Conservation (phyloP, 2,888 invertebrate species). For the Drosophila ezoana region DNA sequence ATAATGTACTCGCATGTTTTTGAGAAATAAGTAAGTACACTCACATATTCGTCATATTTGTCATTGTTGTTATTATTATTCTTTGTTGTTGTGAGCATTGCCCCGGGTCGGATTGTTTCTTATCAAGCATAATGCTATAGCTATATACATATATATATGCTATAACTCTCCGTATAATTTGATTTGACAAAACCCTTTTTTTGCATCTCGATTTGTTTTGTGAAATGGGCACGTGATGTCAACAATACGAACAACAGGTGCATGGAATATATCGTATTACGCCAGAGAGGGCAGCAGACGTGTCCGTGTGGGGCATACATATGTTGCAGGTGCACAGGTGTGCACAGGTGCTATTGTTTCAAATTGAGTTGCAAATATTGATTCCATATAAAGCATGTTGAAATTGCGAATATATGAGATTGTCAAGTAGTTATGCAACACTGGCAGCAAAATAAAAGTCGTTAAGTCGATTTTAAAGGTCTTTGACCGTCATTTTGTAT, state of each 20-base stretch:
- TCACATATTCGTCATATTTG: constrained; percentile 14
- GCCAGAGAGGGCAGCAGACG: constrained; percentile 18
- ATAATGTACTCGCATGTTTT: constrained; percentile 27
- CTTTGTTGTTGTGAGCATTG: constrained; percentile 31
- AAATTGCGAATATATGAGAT: constrained; percentile 2
- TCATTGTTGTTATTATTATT: constrained; percentile 15
- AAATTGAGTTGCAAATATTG: constrained; percentile 45
- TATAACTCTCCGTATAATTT: not conserved
- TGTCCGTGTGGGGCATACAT: constrained; percentile 19
- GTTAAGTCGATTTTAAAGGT: not conserved
- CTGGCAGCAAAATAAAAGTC: not conserved
- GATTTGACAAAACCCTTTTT: not conserved
- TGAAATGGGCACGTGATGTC: constrained; percentile 13
- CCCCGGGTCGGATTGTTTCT: constrained; percentile 28
- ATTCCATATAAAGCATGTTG: not conserved
- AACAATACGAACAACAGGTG: constrained; percentile 14
- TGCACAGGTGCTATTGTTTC: constrained; percentile 5
- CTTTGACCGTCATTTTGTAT: too few species aligned
- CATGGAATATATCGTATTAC: constrained; percentile 17
- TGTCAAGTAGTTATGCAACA: not conserved
- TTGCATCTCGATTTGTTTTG: not conserved
- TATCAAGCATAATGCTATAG: constrained; percentile 40
- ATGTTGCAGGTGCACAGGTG: not conserved
- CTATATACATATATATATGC: too few species aligned
- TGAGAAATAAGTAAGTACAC: constrained; percentile 14